Conservation (phyloP, 1,140 invertebrate species). For the Zophobas atratus region DNA sequence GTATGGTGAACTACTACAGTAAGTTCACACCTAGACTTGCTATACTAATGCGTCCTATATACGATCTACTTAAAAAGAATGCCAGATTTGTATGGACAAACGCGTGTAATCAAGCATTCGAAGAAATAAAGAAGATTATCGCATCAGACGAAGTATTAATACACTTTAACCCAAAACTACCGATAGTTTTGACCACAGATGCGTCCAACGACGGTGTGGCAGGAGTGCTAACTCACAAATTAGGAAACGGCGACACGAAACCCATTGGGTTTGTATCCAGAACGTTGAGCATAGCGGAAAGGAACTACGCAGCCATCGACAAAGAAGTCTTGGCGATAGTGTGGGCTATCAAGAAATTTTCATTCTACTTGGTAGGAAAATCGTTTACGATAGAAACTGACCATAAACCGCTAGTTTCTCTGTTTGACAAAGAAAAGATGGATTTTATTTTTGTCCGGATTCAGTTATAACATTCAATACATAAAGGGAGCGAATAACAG, state of each 20-base stretch:
- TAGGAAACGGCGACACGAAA: constrained; percentile 64
- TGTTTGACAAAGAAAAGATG: constrained; percentile 67
- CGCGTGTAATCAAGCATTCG: constrained; percentile 55
- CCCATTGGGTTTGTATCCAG: constrained; percentile 68
- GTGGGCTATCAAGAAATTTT: too few relatives aligned
- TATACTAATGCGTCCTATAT: constrained; percentile 47
- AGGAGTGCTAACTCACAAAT: constrained; percentile 56
- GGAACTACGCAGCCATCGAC: constrained; percentile 64
- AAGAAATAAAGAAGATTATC: constrained; percentile 60
- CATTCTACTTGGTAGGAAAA: constrained; percentile 49
- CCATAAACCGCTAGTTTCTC: constrained; percentile 65
- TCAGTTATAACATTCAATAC: constrained; percentile 64
- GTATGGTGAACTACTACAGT: constrained; percentile 51
- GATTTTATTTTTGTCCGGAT: constrained; percentile 63
- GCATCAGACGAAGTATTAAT: constrained; percentile 47
- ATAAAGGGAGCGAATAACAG: constrained; percentile 27
- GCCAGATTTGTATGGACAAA: constrained; percentile 65
- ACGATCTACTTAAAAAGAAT: constrained; percentile 62
- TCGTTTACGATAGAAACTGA: constrained; percentile 67
- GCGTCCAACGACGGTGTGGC: constrained; percentile 57
- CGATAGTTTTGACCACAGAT: constrained; percentile 59
- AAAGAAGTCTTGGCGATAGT: too few relatives aligned
- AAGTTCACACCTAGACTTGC: constrained; percentile 60
- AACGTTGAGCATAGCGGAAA: constrained; percentile 67
- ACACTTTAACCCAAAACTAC: constrained; percentile 49